Base-by-base conservation (phyloP, 2,797 vertebrate genomes). In the Prionace glauca region DNA sequence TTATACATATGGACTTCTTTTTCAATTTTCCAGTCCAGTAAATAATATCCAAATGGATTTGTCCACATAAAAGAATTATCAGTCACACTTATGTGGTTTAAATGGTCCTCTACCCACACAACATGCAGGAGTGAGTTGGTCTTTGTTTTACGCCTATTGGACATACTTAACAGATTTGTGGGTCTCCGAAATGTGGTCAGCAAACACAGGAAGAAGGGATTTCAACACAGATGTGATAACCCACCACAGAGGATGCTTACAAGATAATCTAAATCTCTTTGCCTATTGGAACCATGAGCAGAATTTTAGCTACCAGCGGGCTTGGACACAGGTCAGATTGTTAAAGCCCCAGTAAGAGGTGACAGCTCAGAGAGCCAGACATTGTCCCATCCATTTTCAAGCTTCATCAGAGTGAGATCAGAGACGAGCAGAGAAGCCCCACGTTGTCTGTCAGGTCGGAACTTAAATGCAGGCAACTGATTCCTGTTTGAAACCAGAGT, bases 181-280 rank as follows among this genome's bases (percentile, higher is more conserved):
- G 96, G 96, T 96, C 96, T 96, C 96, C 95, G 96, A 96, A 97
- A 97, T 72, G 90, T 96, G 96, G 95, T 96, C 96, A 96, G 69
- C 93, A 95, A 95, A 95, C 88, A 95, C 95, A 96, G 97, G 97
- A 97, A 97, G 96, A 97, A 95, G 94, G 96, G 96, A 96, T 97
- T 97, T 96, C 41, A 67, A 65, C 12, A 60, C 96, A 96, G 96
- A 96, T 96, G 97, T 14, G 71, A 97, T 97, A 97, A 97, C 96
- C 97, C 81, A 67, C 97, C 97, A 96, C 96, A 95, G 97, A 96
- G 96, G 97, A 96, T 96, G 96, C 97, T 97, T 97, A 97, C 97
- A 97, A 97, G 96, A 97, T 97, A 97, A 97, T 97, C 97, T 56
- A 50, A 56, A 95, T 56, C 45, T 50, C 45, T 50, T 77, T 95